A percentile compares a stretch with the other conserved stretches of the same genome.
phyloP scores from a whole-genome alignment of 2,888 invertebrate genomes.

The Tachina grossa region DNA sequence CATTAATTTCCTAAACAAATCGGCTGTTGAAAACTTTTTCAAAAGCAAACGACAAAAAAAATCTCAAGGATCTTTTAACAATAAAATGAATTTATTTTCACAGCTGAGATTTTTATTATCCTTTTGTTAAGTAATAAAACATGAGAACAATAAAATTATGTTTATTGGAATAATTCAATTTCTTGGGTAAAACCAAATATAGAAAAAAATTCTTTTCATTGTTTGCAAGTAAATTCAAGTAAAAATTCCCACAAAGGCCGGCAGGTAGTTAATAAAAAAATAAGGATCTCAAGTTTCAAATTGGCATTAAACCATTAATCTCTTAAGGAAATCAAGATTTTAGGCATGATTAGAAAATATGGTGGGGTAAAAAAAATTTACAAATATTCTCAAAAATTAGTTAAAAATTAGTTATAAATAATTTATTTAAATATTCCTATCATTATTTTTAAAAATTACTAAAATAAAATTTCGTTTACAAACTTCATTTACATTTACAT shows the following conservation, averaged over 20 bases:
- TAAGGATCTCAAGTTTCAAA: slow-evolving; percentile 27
- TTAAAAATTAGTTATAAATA: background rate
- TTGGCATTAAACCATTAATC: background rate
- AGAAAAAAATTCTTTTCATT: slow-evolving; percentile 8
- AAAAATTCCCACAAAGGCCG: background rate
- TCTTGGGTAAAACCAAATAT: slow-evolving; percentile 1
- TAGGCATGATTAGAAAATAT: background rate
- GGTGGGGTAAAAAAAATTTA: no score
- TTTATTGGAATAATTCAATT: slow-evolving; percentile 47
- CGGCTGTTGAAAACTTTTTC: background rate
- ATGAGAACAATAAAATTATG: slow-evolving; percentile 47
- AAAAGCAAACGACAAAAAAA: background rate
- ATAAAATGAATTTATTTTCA: slow-evolving; percentile 28
- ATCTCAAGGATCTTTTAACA: background rate
- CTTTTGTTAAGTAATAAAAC: slow-evolving; percentile 25
- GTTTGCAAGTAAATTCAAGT: background rate
- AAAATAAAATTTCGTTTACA: background rate
- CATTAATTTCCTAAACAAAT: slow-evolving; percentile 3
- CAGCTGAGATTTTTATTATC: slow-evolving; percentile 38
- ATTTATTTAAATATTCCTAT: background rate
- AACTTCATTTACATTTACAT: no score
- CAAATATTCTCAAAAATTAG: background rate
- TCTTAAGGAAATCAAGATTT: background rate
- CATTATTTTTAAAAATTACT: background rate
- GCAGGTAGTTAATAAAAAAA: slow-evolving; percentile 10